Conservation (phyloP, 2,797 vertebrate genomes). For the Myotis findleyi region DNA sequence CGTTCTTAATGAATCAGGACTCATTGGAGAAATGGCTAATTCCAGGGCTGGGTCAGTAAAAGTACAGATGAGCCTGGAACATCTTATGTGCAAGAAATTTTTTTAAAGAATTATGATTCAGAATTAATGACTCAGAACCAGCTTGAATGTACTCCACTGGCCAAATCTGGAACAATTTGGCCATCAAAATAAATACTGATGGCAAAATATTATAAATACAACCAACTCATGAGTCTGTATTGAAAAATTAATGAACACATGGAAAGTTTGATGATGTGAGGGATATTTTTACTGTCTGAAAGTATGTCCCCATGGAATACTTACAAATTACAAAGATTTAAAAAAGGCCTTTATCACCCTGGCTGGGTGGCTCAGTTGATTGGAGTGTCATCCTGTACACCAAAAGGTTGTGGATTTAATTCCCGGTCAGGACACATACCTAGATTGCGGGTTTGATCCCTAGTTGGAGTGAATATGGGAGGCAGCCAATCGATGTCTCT, state of each 20-base stretch:
- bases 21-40: slow-evolving; percentile 12
- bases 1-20: neutral
- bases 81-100: slow-evolving; percentile 33
- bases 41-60: neutral
- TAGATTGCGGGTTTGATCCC: neutral
- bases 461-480: neutral
- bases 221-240: neutral
- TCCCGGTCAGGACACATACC: neutral
- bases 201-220: slow-evolving; percentile 15
- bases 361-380: neutral
- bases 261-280: neutral
- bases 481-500: neutral
- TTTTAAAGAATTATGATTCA: slow-evolving; percentile 8
- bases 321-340: neutral
- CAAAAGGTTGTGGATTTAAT: neutral
- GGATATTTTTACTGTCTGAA: slow-evolving; percentile 20
- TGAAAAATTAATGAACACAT: slow-evolving; percentile 40
- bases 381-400: neutral
- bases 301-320: neutral
- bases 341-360: neutral
- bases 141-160: neutral
- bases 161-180: neutral
- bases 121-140: neutral
- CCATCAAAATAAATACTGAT: slow-evolving; percentile 4
- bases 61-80: neutral